Percentiles rank a stretch among this genome's conserved stretches.
These are phyloP conservation scores for Cephus sareptanus DNA, from an alignment of 2,888 invertebrate genomes.

Conservation along the genomic window DNA sequence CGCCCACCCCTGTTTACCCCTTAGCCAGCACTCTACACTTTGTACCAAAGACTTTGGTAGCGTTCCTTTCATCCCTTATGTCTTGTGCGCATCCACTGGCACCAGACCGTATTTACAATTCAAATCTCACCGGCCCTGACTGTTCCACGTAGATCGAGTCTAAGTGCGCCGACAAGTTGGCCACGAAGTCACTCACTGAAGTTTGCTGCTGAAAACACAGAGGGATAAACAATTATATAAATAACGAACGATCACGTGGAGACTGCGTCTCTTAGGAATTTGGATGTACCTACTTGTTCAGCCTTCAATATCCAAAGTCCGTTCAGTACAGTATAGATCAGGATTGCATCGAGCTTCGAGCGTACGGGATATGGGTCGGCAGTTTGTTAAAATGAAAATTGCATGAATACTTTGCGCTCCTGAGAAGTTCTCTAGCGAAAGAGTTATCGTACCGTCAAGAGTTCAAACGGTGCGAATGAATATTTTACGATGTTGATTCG, in stretches of 20 bases:
- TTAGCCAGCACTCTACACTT: not conserved
- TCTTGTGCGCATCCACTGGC: not conserved
- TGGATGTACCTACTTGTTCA: not conserved
- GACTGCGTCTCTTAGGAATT: not conserved
- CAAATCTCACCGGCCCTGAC: not conserved
- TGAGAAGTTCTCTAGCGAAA: not conserved
- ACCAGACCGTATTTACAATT: not conserved
- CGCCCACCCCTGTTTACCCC: not conserved
- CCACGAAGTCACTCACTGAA: not conserved
- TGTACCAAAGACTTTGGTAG: slow-evolving; percentile 1
- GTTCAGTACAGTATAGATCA: not conserved
- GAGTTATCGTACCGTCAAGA: not conserved
- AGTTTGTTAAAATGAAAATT: not conserved
- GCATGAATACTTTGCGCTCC: not conserved
- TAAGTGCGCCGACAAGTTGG: not conserved
- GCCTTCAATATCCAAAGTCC: not conserved
- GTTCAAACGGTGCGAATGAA: not conserved
- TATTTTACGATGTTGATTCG: not conserved
- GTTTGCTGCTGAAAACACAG: not conserved
- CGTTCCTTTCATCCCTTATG: slow-evolving; percentile 11
- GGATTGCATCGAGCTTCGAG: not conserved
- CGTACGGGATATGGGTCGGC: not conserved
- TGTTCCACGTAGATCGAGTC: not conserved
- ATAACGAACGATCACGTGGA: not conserved
- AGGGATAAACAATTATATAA: not conserved